Evolutionary conservation across 2,113 vertebrate genomes (phyloP), one percentile per base, ranked within the genome.

Genomic region (Leptocoma aspasia): DNA sequence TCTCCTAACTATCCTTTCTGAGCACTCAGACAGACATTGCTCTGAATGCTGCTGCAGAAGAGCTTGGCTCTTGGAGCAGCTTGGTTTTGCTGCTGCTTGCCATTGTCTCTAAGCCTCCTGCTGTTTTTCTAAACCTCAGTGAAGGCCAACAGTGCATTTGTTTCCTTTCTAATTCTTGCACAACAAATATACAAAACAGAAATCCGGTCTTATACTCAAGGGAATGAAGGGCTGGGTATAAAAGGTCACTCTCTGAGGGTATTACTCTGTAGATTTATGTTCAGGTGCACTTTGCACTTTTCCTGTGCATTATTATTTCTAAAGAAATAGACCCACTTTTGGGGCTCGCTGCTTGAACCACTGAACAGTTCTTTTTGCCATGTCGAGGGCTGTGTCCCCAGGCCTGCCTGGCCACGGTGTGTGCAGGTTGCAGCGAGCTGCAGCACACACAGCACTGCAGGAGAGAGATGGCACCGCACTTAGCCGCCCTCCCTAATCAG

Each of bases 61-160:
- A 91, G 42, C n/a, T 89, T 73, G 64, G 63, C 65, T 91, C 63
- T 63, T 4, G 30, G 9, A 52, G 44, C 65, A 66, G 69, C 30
- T 82, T 50, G 11, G 54, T 81, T 21, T 44, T 53, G 65, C 80
- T 87, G 45, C 76, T 86, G 53, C 41, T 37, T 82, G 72, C 42
- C 77, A 86, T 94, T 92, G 85, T 92, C 70, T 90, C 92, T 42
- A 86, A 92, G 31, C 8, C 26, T 92, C 91, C 94, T 66, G 83
- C 91, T 86, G 89, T 83, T 95, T 85, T 93, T 70, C 77, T 44
- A 81, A 78, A 54, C 52, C n/a, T 90, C 72, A 5, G 1, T 16
- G 53, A 20, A 90, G 83, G 92, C 83, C 69, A 91, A 60, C 10
- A 91, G 72, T 35, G 94, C 54, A 88, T 94, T 96, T 42, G 37